phyloP scores from a whole-genome alignment of 2,797 vertebrate species.

The Macropus fuliginosus region DNA sequence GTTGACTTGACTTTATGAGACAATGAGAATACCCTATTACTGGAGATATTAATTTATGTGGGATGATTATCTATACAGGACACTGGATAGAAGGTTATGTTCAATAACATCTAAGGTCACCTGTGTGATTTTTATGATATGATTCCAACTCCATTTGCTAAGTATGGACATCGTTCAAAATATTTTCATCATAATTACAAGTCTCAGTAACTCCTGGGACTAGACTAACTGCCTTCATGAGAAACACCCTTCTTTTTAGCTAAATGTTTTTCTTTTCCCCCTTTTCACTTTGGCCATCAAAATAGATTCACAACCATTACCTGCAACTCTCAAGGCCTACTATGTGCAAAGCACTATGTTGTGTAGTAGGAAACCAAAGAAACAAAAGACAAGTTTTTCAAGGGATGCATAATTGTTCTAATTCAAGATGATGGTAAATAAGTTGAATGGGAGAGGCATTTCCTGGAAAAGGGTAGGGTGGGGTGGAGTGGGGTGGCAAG shows the following conservation, averaged over 20 bases:
- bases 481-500: not conserved
- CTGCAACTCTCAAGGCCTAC: not conserved
- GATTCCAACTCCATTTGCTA: not conserved
- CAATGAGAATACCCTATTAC: not conserved
- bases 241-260: conserved; percentile 21
- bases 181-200: conserved; percentile 48
- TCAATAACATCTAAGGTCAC: not conserved
- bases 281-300: conserved; percentile 20
- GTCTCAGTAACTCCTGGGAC: conserved; percentile 37
- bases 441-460: not conserved
- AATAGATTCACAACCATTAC: not conserved
- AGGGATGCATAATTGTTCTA: not conserved
- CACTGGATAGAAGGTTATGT: not conserved
- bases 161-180: conserved; percentile 46
- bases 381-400: not conserved
- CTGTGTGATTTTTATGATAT: not conserved
- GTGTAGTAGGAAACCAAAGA: not conserved
- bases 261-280: conserved; percentile 65
- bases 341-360: not conserved
- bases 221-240: conserved; percentile 49
- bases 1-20: not conserved
- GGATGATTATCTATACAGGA: not conserved
- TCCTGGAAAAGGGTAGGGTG: not conserved
- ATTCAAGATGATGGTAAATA: not conserved
- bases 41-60: not conserved